Evolutionary conservation across 2,888 invertebrate genomes (phyloP).

Genomic region (Endotricha flammealis): DNA sequence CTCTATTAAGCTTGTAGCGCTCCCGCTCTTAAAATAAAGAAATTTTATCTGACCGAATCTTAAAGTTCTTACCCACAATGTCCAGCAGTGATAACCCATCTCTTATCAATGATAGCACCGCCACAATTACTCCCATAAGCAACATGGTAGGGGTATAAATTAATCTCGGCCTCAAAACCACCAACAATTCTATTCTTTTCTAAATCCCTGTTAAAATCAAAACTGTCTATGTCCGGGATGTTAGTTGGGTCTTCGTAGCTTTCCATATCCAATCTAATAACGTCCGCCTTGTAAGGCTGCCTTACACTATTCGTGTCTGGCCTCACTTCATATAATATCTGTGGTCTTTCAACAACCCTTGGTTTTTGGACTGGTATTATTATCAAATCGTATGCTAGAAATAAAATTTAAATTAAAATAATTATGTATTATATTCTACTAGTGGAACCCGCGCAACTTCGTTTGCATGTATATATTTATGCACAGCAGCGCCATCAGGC

Average conservation of each 20-base stretch:
- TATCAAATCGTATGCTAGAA: constrained; percentile 52
- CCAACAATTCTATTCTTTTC: constrained; percentile 58
- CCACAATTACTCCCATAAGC: constrained; percentile 66
- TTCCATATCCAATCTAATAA: constrained; percentile 44
- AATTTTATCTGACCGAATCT: no score
- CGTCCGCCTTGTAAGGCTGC: constrained; percentile 21
- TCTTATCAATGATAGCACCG: constrained; percentile 58
- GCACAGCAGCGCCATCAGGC: no score
- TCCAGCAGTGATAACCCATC: constrained; percentile 65
- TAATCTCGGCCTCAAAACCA: constrained; percentile 58
- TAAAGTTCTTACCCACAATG: constrained; percentile 64
- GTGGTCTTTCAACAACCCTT: no score
- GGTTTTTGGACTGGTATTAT: constrained; percentile 44
- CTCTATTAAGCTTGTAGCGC: no score
- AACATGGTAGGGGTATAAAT: constrained; percentile 64
- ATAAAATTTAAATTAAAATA: constrained; percentile 16
- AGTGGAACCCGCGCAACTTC: no score
- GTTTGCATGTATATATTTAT: no score
- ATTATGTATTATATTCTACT: constrained; percentile 6
- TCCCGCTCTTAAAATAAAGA: no score
- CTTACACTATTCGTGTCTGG: no score
- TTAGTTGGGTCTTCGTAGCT: constrained; percentile 51
- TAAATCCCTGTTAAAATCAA: constrained; percentile 40
- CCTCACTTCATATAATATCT: constrained; percentile 8
- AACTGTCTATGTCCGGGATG: constrained; percentile 44